These are phyloP conservation scores for Apeira syringaria DNA, from an alignment of 2,888 invertebrate species.

Conservation along the genomic window DNA sequence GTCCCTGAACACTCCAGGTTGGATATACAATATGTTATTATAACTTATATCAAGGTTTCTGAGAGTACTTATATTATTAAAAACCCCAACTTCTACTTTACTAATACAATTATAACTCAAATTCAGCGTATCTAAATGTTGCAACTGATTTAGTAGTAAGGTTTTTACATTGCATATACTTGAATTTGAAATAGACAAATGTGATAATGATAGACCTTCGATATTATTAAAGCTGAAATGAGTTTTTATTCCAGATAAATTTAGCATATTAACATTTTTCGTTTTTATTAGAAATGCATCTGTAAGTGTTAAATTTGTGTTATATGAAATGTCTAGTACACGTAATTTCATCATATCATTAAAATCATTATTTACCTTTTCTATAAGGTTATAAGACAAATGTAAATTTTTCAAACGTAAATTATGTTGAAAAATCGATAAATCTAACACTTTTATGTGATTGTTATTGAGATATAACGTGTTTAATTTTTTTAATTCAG, in stretches of 20 bases:
- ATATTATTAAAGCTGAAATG: slow-evolving; percentile 37
- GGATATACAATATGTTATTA: slow-evolving; percentile 53
- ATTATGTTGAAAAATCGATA: slow-evolving; percentile 37
- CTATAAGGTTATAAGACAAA: slow-evolving; percentile 48
- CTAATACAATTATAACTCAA: slow-evolving; percentile 49
- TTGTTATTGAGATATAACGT: slow-evolving; percentile 54
- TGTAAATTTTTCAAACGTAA: slow-evolving; percentile 37
- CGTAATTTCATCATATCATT: slow-evolving; percentile 38
- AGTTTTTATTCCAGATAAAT: slow-evolving; percentile 45
- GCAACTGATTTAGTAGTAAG: slow-evolving; percentile 41
- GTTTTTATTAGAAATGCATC: slow-evolving; percentile 32
- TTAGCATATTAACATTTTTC: slow-evolving; percentile 38
- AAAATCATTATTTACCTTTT: slow-evolving; percentile 41
- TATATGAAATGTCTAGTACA: slow-evolving; percentile 56
- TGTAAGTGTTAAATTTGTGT: slow-evolving; percentile 43
- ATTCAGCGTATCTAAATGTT: slow-evolving; percentile 36
- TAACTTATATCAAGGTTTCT: slow-evolving; percentile 52
- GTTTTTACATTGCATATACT: slow-evolving; percentile 40
- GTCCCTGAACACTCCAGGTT: slow-evolving; percentile 58
- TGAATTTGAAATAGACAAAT: slow-evolving; percentile 44
- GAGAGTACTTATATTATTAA: slow-evolving; percentile 42
- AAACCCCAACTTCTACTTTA: slow-evolving; percentile 40
- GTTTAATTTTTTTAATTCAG: slow-evolving; percentile 44
- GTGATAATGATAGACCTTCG: slow-evolving; percentile 30
- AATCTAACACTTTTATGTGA: slow-evolving; percentile 40